Evolutionary conservation across 2,797 vertebrate species (phyloP), one percentile per base, ranked within the genome.

Genomic region (Gobio occitaniae): DNA sequence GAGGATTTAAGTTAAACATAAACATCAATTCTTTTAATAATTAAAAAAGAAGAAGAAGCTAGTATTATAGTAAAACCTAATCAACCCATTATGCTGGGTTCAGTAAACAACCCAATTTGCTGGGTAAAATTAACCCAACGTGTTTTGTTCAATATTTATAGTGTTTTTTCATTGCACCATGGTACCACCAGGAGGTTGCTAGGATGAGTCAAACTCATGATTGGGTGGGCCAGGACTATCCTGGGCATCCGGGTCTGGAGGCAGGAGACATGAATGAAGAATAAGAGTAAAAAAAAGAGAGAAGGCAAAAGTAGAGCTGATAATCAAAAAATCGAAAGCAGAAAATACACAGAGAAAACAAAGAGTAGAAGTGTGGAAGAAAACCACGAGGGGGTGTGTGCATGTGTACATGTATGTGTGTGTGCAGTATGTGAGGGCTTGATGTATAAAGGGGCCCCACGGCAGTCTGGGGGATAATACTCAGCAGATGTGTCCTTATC

Each of bases 401-500:
- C n/a, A n/a, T 86, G 75, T 78, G 56, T 65, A 59, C 38, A 59
- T 70, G 38, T 81, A 63, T 54, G 47, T 41, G 59, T 75, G 70
- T 69, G 86, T 78, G 78, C 56, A 63, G 83, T 72, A 52, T 82
- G 72, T 83, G 69, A 48, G 44, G 69, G 69, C 59, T 84, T 83
- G 86, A 85, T 85, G 84, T 79, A 87, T 87, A 80, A 87, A 86
- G 86, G 70, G 82, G 85, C 87, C 78, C 87, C 79, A 85, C 16
- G 78, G 77, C 82, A 87, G 90, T 88, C 86, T 87, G 83, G 63
- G 61, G 78, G 78, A 87, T 87, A 90, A 90, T 89, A 88, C 74
- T 75, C 65, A 76, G 86, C 90, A 90, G 88, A 89, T 90, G 88
- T 89, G 86, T 90, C 90, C 88, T 90, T 87, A 86, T 88, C 87